These are phyloP conservation scores for Podiceps cristatus DNA, from an alignment of 2,113 vertebrate species.

Conservation along the genomic window DNA sequence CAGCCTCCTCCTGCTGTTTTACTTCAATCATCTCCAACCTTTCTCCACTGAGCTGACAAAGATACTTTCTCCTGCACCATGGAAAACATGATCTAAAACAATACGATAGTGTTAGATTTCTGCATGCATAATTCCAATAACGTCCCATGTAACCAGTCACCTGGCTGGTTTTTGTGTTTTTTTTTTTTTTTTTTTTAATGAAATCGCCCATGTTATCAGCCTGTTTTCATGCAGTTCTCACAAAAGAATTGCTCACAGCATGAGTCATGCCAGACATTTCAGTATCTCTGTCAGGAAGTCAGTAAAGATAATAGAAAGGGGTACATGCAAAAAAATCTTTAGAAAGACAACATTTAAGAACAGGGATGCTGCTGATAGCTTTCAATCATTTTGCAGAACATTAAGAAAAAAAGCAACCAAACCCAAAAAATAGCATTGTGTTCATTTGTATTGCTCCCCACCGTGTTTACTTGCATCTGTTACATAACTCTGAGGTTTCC, in stretches of 20 bases:
- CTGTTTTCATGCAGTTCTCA: conserved; percentile 34
- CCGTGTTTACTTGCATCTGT: rapidly evolving
- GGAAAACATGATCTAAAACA: conserved; percentile 25
- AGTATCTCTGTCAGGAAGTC: not conserved
- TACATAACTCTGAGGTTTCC: not conserved
- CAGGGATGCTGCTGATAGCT: not conserved
- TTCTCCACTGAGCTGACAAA: conserved; percentile 47
- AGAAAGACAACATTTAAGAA: not conserved
- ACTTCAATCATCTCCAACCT: conserved; percentile 64
- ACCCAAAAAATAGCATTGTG: not conserved
- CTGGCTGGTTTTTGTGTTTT: not conserved
- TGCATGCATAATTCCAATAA: conserved; percentile 40
- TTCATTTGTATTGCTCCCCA: not conserved
- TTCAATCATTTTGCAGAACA: not conserved
- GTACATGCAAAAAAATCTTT: not conserved
- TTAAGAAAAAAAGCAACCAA: not conserved
- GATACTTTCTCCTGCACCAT: not conserved
- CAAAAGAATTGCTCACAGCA: conserved; percentile 35
- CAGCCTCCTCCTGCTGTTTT: conserved; percentile 42
- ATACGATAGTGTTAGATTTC: not conserved
- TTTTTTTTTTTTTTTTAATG: not conserved
- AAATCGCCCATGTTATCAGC: conserved; percentile 34
- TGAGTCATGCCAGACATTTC: conserved; percentile 7
- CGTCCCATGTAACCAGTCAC: not conserved
- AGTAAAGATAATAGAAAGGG: not conserved